Conservation (phyloP, 1,140 invertebrate genomes). For the Maconellicoccus hirsutus region DNA sequence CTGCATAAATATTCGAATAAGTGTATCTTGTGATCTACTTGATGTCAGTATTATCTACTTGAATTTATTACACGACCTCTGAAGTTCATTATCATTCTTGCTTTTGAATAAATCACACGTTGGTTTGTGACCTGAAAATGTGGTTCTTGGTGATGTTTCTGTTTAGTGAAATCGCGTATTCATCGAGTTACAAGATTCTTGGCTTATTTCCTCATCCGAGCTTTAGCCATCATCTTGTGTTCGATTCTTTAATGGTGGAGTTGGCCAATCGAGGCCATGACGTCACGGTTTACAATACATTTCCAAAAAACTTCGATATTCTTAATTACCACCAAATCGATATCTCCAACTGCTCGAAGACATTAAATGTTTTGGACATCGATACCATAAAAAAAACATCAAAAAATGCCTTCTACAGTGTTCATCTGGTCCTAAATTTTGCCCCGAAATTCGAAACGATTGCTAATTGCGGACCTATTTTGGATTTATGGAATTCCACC, state of each 20-base stretch:
- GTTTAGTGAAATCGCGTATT: too few relatives aligned
- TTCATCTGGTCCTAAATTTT: not conserved
- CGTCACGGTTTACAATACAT: constrained; percentile 34
- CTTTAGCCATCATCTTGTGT: constrained; percentile 35
- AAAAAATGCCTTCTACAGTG: not conserved
- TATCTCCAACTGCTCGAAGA: constrained; percentile 26
- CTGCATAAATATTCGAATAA: too few relatives aligned
- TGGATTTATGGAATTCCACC: not conserved
- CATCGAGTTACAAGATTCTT: constrained; percentile 30
- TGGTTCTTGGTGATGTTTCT: too few relatives aligned
- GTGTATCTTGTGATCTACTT: too few relatives aligned
- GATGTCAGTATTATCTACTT: too few relatives aligned
- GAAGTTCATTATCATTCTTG: too few relatives aligned
- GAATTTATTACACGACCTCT: too few relatives aligned
- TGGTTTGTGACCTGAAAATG: too few relatives aligned
- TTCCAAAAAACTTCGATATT: constrained; percentile 37
- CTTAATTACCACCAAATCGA: constrained; percentile 41
- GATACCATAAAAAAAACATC: not conserved
- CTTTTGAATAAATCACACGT: too few relatives aligned
- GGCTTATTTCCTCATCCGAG: constrained; percentile 32
- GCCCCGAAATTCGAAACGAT: not conserved
- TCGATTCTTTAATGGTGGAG: constrained; percentile 32
- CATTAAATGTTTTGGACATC: not conserved
- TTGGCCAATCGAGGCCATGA: constrained; percentile 33
- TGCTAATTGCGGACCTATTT: not conserved